phyloP scores from a whole-genome alignment of 2,888 invertebrate genomes.

The Ophraella communa region DNA sequence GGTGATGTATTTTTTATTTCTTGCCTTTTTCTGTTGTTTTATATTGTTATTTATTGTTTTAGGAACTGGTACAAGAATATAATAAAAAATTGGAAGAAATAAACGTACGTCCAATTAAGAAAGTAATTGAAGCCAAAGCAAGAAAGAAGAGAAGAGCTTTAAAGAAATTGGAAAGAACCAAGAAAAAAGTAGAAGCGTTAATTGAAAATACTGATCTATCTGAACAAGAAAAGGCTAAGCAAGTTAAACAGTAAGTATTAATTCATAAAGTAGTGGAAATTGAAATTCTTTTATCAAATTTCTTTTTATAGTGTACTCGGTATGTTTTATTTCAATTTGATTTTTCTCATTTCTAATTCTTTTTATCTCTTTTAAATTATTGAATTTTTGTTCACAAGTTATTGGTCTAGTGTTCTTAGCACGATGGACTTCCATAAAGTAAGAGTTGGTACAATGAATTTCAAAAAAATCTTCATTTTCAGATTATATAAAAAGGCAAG shows the following conservation, averaged over 20 bases:
- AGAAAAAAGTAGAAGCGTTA: conserved; percentile 94
- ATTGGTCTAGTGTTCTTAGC: too few relatives aligned
- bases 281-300: too few relatives aligned
- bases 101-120: conserved; percentile 95
- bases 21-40: background rate
- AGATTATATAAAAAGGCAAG: conserved; percentile 91
- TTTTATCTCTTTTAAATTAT: too few relatives aligned
- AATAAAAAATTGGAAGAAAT: conserved; percentile 82
- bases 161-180: conserved; percentile 87
- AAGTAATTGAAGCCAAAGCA: conserved; percentile 96
- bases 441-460: too few relatives aligned
- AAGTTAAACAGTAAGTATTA: conserved; percentile 80
- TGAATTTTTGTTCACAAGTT: too few relatives aligned
- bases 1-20: too few relatives aligned
- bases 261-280: too few relatives aligned
- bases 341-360: too few relatives aligned
- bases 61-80: conserved; percentile 86
- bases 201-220: conserved; percentile 89
- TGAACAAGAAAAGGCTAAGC: conserved; percentile 91
- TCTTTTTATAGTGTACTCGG: too few relatives aligned
- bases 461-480: too few relatives aligned
- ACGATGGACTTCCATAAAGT: too few relatives aligned
- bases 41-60: conserved; percentile 27
- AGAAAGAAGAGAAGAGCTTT: conserved; percentile 92
- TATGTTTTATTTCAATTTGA: too few relatives aligned